A percentile compares a stretch with the other conserved stretches of the same genome.
These are phyloP conservation scores for Caligus rogercresseyi DNA, from an alignment of 1,140 invertebrate genomes.

Conservation along the genomic window DNA sequence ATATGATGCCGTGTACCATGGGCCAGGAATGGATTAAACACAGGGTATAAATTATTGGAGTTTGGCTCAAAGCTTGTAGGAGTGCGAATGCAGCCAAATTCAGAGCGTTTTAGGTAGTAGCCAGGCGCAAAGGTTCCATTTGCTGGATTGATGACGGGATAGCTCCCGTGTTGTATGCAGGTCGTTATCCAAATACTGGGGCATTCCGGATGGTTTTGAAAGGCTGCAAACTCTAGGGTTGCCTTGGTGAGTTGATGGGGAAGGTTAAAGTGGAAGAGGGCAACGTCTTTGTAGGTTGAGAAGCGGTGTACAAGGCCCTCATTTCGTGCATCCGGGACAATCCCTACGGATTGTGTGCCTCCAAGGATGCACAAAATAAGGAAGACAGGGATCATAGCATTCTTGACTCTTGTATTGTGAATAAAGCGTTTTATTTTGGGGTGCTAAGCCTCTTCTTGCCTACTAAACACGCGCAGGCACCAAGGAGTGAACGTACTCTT, in stretches of 20 bases:
- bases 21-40: constrained; percentile 47
- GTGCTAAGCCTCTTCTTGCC: neutral
- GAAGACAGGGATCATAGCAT: neutral
- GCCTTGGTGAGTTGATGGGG: constrained; percentile 33
- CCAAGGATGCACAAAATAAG: neutral
- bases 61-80: constrained; percentile 34
- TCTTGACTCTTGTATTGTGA: neutral
- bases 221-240: constrained; percentile 39
- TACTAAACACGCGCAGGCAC: too few relatives aligned
- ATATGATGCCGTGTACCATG: constrained; percentile 59
- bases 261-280: constrained; percentile 36
- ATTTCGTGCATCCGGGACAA: constrained; percentile 33
- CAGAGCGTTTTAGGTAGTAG: constrained; percentile 31
- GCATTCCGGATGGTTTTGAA: constrained; percentile 33
- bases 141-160: constrained; percentile 54
- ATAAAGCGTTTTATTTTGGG: neutral
- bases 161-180: constrained; percentile 45
- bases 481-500: too few relatives aligned
- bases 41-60: constrained; percentile 33
- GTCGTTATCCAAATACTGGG: constrained; percentile 32
- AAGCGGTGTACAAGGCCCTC: constrained; percentile 35
- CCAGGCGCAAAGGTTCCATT: constrained; percentile 46
- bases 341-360: neutral
- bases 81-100: constrained; percentile 30
- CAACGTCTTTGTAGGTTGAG: constrained; percentile 35